Conservation (phyloP, 2,113 vertebrate genomes). For the Ctenodactylus gundi region DNA sequence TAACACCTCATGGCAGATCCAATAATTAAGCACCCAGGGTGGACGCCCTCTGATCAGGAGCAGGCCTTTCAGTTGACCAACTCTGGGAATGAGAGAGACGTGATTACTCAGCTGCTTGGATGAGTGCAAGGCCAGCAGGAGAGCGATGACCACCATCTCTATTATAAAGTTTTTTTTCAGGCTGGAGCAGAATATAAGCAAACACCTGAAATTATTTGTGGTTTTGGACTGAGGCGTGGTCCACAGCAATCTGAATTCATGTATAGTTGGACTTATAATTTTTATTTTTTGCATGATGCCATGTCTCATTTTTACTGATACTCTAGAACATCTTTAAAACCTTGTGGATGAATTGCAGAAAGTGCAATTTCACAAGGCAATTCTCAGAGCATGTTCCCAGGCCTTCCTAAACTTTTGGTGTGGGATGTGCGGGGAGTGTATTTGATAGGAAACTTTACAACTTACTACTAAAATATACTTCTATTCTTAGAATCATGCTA, state of each 20-base stretch:
- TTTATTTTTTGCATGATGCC: neutral
- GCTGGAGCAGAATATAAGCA: neutral
- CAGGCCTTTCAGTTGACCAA: neutral
- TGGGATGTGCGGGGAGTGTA: neutral
- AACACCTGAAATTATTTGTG: neutral
- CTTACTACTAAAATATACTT: conserved; percentile 3
- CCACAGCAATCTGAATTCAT: neutral
- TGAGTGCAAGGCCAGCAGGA: too few relatives aligned
- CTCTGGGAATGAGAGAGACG: neutral
- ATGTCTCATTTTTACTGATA: neutral
- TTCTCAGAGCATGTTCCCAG: conserved; percentile 11
- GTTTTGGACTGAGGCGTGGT: neutral
- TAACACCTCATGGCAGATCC: neutral
- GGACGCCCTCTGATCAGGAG: neutral
- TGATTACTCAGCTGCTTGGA: neutral
- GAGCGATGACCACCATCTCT: neutral
- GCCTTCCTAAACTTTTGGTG: neutral
- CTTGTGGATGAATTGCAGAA: neutral
- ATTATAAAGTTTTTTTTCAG: neutral
- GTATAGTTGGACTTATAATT: neutral
- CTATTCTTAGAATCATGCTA: conserved; percentile 8
- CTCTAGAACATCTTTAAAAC: neutral
- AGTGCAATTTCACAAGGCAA: conserved; percentile 2
- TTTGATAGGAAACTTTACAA: neutral
- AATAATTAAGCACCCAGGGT: neutral